phyloP scores from a whole-genome alignment of 2,797 vertebrate species.

The Prionace glauca region DNA sequence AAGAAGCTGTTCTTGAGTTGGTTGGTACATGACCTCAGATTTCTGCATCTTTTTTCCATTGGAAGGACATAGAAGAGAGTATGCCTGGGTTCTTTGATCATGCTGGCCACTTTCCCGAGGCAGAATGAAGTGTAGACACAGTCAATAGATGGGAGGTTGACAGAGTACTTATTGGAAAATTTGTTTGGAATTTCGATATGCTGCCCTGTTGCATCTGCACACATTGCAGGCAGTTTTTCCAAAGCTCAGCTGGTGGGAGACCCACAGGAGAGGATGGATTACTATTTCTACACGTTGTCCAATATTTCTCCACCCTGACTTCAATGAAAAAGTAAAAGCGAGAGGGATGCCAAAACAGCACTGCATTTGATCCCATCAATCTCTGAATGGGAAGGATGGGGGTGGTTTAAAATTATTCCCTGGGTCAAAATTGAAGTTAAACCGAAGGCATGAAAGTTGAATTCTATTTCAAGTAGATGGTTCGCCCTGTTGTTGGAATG shows the following conservation, averaged over 20 bases:
- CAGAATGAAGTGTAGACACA: too few relatives aligned
- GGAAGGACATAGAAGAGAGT: too few relatives aligned
- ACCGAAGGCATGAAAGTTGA: background rate
- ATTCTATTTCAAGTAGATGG: background rate
- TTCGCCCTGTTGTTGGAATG: background rate
- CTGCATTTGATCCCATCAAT: background rate
- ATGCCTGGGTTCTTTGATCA: too few relatives aligned
- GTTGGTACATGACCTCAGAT: too few relatives aligned
- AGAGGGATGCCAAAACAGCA: background rate
- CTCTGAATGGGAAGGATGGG: background rate
- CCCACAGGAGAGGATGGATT: background rate
- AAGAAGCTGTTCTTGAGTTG: too few relatives aligned
- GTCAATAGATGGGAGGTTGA: too few relatives aligned
- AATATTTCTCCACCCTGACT: background rate
- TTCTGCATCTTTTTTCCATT: too few relatives aligned
- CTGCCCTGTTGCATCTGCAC: background rate
- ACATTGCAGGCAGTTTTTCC: background rate
- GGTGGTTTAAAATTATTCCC: background rate
- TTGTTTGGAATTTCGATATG: background rate
- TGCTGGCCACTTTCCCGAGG: too few relatives aligned
- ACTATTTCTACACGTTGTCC: background rate
- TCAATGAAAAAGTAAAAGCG: background rate
- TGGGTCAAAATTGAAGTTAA: background rate
- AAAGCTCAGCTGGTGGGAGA: background rate
- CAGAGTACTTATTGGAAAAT: background rate